Evolutionary conservation across 2,888 invertebrate species (phyloP).

Genomic region (Pachymerium ferrugineum): DNA sequence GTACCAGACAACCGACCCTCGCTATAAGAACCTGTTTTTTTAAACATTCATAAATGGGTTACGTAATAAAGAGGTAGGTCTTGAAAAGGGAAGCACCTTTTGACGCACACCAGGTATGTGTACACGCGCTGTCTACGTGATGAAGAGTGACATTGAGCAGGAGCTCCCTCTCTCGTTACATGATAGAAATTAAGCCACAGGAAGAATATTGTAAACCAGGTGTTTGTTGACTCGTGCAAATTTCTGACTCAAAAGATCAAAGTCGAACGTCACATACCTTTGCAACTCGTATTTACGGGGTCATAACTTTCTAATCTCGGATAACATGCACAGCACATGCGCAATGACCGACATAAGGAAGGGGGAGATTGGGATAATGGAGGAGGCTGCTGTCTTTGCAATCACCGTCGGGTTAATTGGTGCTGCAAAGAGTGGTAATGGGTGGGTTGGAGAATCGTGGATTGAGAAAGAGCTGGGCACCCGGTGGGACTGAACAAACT

Average conservation of each 20-base stretch:
- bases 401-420: constrained; percentile 15
- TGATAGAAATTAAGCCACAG: constrained; percentile 15
- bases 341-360: not conserved
- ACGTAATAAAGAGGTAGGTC: not conserved
- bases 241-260: not conserved
- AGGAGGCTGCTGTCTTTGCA: constrained; percentile 16
- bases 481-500: not conserved
- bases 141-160: constrained; percentile 19
- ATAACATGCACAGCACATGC: not conserved
- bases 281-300: not conserved
- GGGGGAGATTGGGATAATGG: not conserved
- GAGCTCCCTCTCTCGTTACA: constrained; percentile 19
- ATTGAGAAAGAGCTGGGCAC: not conserved
- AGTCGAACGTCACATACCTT: constrained; percentile 1
- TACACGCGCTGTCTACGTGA: constrained; percentile 21
- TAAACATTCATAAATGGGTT: too few relatives aligned
- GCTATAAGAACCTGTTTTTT: too few relatives aligned
- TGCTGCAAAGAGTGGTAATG: not conserved
- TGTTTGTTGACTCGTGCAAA: constrained; percentile 24
- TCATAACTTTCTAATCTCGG: not conserved
- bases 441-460: too few relatives aligned
- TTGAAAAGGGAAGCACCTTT: constrained; percentile 19
- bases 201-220: constrained; percentile 17
- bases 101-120: constrained; percentile 27
- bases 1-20: not conserved